Base-by-base conservation (phyloP, 2,797 vertebrate genomes). In the Euthynnus affinis region DNA sequence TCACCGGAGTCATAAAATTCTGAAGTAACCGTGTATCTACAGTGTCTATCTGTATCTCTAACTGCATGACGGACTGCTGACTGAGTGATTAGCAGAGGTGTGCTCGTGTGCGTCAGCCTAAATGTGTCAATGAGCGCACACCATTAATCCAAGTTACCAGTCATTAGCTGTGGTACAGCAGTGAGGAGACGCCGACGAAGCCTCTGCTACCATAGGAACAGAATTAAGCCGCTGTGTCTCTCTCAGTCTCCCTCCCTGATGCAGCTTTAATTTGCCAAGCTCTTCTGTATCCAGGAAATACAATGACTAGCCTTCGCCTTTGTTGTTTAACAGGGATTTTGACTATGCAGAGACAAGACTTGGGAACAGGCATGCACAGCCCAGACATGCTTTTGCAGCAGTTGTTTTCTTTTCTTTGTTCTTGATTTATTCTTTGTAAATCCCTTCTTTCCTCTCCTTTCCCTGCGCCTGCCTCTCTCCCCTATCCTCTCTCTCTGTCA, bases 281-380 rank as follows among this genome's bases (percentile, higher is more conserved):
- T 92, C 88, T 57, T 92, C 88, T 88, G 78, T 72, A 91, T 85
- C 85, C 91, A 90, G 88, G 84, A 93, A 92, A 88, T 87, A 90
- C 78, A 91, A 91, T 86, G 80, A 87, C 82, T 82, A 87, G 84
- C 88, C 83, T 78, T 72, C 27, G 64, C 80, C 87, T 92, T 91
- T 93, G 88, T 93, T 92, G 85, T 93, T 85, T 89, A 89, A 92
- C 90, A 85, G 90, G 92, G 90, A 92, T 87, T 93, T 88, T 89
- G 87, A 85, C 83, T 83, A 87, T 73, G 83, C 86, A 83, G 71
- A 91, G 86, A 93, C 88, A 82, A 90, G 87, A 78, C 82, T 86
- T 61, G 84, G 81, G 77, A 90, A 81, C 64, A 66, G 80, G 73
- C 71, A 52, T 57, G n/a, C 79, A 63, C 74, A 86, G 88, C 84